Percentiles rank a stretch among this genome's conserved stretches.
phyloP scores from a whole-genome alignment of 2,888 invertebrate species.

The Caenorhabditis sulstoni region DNA sequence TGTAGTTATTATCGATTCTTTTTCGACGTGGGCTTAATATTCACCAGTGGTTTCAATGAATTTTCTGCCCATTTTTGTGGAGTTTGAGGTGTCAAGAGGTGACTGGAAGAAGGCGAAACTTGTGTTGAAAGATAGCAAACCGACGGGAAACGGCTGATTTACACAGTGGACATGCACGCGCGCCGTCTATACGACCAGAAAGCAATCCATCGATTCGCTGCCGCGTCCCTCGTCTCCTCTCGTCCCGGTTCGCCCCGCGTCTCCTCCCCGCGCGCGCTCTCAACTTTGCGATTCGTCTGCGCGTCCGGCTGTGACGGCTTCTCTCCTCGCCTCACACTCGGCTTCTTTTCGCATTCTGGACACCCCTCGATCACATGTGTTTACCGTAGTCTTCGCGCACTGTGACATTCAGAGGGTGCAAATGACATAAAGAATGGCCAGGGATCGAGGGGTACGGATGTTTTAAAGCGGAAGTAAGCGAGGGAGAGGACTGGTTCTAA shows the following conservation, averaged over 20 bases:
- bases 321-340: constrained; percentile 5
- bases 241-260: background rate
- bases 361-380: constrained; percentile 35
- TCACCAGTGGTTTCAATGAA: constrained; percentile 37
- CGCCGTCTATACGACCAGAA: constrained; percentile 12
- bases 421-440: background rate
- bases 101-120: background rate
- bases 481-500: no score
- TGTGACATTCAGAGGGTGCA: background rate
- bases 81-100: background rate
- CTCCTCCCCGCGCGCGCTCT: constrained; percentile 7
- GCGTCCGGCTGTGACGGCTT: constrained; percentile 7
- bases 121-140: background rate
- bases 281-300: constrained; percentile 2
- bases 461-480: background rate
- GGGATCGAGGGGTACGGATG: background rate
- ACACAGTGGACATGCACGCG: constrained; percentile 15
- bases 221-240: background rate
- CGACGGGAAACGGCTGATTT: constrained; percentile 1
- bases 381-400: constrained; percentile 29
- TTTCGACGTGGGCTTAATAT: background rate
- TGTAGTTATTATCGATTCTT: constrained; percentile 1
- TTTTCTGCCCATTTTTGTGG: constrained; percentile 31
- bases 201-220: constrained; percentile 30
- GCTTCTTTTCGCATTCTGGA: constrained; percentile 12